Conservation (phyloP, 2,888 invertebrate genomes). For the Lymantria dispar region DNA sequence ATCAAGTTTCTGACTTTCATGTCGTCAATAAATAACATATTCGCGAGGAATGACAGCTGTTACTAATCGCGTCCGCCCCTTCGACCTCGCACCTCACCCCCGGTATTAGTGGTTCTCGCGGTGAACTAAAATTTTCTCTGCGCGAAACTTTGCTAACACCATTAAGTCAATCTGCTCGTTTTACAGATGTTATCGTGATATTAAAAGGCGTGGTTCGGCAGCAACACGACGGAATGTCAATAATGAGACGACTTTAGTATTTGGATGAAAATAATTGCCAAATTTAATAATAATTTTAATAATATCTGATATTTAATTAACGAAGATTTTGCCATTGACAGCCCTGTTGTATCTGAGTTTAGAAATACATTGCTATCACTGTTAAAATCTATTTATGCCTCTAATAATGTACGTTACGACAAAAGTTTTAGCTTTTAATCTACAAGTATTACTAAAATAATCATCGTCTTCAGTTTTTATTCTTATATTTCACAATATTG, state of each 20-base stretch:
- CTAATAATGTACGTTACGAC: too few species aligned
- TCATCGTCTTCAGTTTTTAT: too few species aligned
- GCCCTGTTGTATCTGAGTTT: too few species aligned
- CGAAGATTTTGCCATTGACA: neutral
- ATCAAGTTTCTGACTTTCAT: slow-evolving; percentile 38
- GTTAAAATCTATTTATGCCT: too few species aligned
- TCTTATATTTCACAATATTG: too few species aligned
- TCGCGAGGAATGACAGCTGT: slow-evolving; percentile 75
- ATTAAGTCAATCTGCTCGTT: slow-evolving; percentile 77
- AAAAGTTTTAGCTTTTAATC: too few species aligned
- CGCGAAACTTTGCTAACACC: slow-evolving; percentile 73
- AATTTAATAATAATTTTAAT: neutral
- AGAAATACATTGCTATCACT: too few species aligned
- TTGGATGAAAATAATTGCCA: slow-evolving; percentile 2
- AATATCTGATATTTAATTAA: neutral
- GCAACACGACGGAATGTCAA: neutral
- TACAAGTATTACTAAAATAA: too few species aligned
- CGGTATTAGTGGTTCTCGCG: slow-evolving; percentile 58
- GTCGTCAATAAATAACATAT: slow-evolving; percentile 63
- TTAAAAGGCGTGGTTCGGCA: slow-evolving; percentile 41
- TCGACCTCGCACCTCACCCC: slow-evolving; percentile 27
- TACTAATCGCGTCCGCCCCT: slow-evolving; percentile 61
- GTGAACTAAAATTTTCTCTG: slow-evolving; percentile 71
- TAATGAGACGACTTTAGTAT: neutral
- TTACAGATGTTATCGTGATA: slow-evolving; percentile 74